Evolutionary conservation across 2,888 invertebrate species (phyloP).

Genomic region (Stegana nigrithorax): DNA sequence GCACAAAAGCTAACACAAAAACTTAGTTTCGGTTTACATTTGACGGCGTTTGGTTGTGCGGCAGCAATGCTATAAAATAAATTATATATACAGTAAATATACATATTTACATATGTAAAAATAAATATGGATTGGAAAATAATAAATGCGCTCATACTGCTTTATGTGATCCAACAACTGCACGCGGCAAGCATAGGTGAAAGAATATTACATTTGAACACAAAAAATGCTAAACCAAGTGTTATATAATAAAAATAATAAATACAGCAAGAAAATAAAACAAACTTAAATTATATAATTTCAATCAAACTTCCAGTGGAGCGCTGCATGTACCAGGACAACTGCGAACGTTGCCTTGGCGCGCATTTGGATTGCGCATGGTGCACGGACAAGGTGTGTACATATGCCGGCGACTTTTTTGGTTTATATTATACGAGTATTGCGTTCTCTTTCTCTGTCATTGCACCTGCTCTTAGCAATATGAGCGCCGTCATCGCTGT

Average conservation of each 20-base stretch:
- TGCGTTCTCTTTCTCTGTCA: no score
- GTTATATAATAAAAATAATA: not conserved
- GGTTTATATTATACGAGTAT: no score
- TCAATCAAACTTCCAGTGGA: constrained; percentile 41
- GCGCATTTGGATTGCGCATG: constrained; percentile 62
- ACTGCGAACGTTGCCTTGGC: constrained; percentile 58
- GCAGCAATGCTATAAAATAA: not conserved
- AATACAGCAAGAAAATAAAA: not conserved
- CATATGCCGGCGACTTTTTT: no score
- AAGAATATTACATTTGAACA: no score
- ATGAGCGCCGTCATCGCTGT: constrained; percentile 54
- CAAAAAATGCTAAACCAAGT: no score
- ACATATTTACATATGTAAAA: constrained; percentile 17
- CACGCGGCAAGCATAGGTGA: no score
- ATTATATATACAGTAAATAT: constrained; percentile 23
- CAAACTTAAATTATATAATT: constrained; percentile 1
- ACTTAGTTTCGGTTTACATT: constrained; percentile 45
- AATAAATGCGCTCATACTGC: no score
- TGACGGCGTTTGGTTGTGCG: constrained; percentile 36
- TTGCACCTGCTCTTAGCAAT: constrained; percentile 38
- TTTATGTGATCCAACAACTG: no score
- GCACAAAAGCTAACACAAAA: constrained; percentile 20
- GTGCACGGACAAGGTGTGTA: constrained; percentile 66
- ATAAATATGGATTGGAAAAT: no score
- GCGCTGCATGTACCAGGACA: constrained; percentile 57